Evolutionary conservation across 1,140 invertebrate species (phyloP), one percentile per base, ranked within the genome.

Genomic region (Plectus sambesii): DNA sequence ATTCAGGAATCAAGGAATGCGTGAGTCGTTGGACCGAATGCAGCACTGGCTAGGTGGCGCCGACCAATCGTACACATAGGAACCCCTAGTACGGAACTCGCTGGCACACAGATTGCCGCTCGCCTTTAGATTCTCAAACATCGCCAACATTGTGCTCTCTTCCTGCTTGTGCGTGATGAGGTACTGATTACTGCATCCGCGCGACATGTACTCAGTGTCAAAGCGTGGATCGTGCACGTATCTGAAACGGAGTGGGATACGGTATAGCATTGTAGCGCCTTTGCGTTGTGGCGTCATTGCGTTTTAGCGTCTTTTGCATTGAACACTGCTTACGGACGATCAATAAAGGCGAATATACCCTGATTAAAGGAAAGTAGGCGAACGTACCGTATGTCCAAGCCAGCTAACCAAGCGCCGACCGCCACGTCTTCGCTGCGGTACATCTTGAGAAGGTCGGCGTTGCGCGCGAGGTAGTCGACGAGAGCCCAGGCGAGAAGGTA

Each of bases 371-470:
- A n/a, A n/a, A n/a, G n/a, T n/a, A n/a, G n/a, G n/a, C n/a, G n/a
- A n/a, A n/a, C n/a, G 53, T 87, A 74, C 50, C 85, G 79, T n/a
- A 94, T 79, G 53, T 83, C 79, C 6, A 93, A 62, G 22, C 87
- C 78, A 2, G 85, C 80, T 20, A 94, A 72, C 92, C 92, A 97
- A 0, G 83, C 77, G 2, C 90, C 90, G 36, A 97, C 76, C 3
- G 87, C 87, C 0, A 92, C 82, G 77, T 98, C 92, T 75, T 98
- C 92, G 51, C 83, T 88, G 24, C 80, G 80, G 60, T 84, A 92
- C 3, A 77, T 63, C 60, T 85, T 83, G 44, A 75, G 64, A 27
- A 73, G 59, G 8, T 71, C 60, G 23, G 73, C 71, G 76, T 88
- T 92, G 15, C 68, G 74, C 0, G 79, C 80, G 53, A 97, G 78